These are phyloP conservation scores for Drosophila yakuba DNA, from an alignment of 1,140 invertebrate species.

Conservation along the genomic window DNA sequence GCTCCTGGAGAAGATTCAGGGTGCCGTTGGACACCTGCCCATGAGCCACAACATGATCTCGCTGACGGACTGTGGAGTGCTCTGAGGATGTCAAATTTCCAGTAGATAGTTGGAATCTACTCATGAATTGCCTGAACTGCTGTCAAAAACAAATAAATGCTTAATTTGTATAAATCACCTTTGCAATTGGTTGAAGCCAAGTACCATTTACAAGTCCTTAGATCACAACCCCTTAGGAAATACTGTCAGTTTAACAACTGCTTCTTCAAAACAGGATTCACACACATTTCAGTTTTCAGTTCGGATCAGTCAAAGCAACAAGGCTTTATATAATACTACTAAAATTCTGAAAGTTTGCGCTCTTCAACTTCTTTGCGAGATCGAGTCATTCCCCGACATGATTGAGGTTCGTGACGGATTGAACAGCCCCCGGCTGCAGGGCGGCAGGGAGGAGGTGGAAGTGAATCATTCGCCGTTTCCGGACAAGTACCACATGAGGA, in stretches of 20 bases:
- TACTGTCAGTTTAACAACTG: not conserved
- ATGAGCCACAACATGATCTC: constrained; percentile 33
- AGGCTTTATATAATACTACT: not conserved
- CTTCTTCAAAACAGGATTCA: not conserved
- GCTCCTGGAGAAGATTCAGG: constrained; percentile 56
- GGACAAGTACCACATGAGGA: constrained; percentile 62
- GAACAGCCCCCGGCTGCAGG: constrained; percentile 58
- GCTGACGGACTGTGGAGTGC: constrained; percentile 54
- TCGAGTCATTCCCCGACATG: not conserved
- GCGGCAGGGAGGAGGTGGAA: constrained; percentile 9
- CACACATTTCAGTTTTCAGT: constrained; percentile 4
- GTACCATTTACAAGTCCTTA: too few species aligned
- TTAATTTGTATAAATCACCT: not conserved
- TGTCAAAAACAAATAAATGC: not conserved
- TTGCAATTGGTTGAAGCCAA: too few species aligned
- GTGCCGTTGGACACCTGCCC: constrained; percentile 51
- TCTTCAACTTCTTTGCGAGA: too few species aligned
- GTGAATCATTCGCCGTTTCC: constrained; percentile 21
- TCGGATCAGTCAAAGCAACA: not conserved
- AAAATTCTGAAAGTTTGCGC: not conserved
- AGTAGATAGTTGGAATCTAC: not conserved
- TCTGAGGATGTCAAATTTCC: constrained; percentile 16
- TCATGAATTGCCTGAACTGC: not conserved
- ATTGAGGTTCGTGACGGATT: constrained; percentile 59
- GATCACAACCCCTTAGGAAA: not conserved